Base-by-base conservation (phyloP, 2,797 vertebrate species). In the Tapera naevia region DNA sequence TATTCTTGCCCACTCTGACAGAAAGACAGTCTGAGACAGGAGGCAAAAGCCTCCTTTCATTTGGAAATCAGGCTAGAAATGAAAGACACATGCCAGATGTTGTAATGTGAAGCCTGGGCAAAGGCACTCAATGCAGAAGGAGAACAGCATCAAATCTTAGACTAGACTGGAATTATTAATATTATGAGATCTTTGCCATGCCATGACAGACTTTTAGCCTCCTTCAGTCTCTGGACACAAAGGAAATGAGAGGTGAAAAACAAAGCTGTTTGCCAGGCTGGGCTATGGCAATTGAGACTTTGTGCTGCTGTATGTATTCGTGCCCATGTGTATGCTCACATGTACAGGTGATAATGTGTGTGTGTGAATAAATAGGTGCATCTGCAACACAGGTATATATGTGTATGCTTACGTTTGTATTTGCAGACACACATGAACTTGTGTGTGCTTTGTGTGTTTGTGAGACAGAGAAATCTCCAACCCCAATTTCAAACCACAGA, bases 341-440 rank as follows among this genome's bases (percentile, higher is more conserved):
- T 2, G 1, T 3, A 13, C 13, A n/a, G 61, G 25, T 3, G 27
- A 2, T 0, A 9, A 18, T 2, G 15, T 54, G 28, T 54, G 28
- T 12, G 11, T 75, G 83, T 51, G 46, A 62, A 73, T 30, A 62
- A 32, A 43, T 2, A 69, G 35, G 30, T n/a, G 8, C 23, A 65
- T 11, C 54, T 57, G 46, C 37, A 50, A 2, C 53, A 22, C 28
- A 35, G 50, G 12, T 14, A 13, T 17, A 1, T 23, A 7, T 23
- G 13, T 37, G 24, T 13, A 5, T 32, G 13, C 27, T 82, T 24
- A 3, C 12, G 46, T 43, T 57, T 33, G 22, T n/a, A 8, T 76
- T 41, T 95, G n/a, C 10, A 41, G 45, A 79, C 39, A 43, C 16
- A 28, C 11, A 33, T 8, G 33, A 85, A 39, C n/a, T 62, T 54